phyloP scores from a whole-genome alignment of 2,888 invertebrate genomes.

The Acronicta psi region DNA sequence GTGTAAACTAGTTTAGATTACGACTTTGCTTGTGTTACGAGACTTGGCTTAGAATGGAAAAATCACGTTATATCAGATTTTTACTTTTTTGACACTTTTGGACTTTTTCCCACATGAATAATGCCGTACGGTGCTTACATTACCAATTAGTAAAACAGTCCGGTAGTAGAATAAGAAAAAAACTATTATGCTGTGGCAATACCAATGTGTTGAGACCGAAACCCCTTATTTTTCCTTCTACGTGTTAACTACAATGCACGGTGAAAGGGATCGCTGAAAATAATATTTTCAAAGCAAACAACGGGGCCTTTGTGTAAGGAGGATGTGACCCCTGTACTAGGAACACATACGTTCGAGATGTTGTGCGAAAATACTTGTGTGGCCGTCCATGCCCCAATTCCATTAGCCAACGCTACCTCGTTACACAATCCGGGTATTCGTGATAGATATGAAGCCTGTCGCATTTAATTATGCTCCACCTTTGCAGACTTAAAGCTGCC shows the following conservation, averaged over 20 bases:
- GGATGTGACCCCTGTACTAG: constrained; percentile 48
- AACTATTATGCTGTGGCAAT: constrained; percentile 36
- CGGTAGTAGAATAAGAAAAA: constrained; percentile 26
- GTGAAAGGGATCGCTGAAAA: constrained; percentile 53
- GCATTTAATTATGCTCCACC: constrained; percentile 30
- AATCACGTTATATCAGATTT: background rate
- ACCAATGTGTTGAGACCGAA: constrained; percentile 23
- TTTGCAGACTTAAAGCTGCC: constrained; percentile 11
- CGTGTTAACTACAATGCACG: constrained; percentile 55
- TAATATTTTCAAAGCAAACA: constrained; percentile 64
- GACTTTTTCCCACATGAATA: constrained; percentile 27
- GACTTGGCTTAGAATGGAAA: background rate
- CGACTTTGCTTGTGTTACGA: constrained; percentile 8
- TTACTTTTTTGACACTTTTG: no score
- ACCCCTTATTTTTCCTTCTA: constrained; percentile 42
- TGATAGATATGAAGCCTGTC: constrained; percentile 13
- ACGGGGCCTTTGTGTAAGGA: constrained; percentile 56
- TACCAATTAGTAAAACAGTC: constrained; percentile 20
- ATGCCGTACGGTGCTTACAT: constrained; percentile 20
- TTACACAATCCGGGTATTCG: constrained; percentile 44
- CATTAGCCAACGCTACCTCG: constrained; percentile 26
- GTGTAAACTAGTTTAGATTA: constrained; percentile 17
- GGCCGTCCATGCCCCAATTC: constrained; percentile 33
- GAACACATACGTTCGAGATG: constrained; percentile 22
- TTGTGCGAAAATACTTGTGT: constrained; percentile 41